These are phyloP conservation scores for Notoglanidium macrostoma DNA, from an alignment of 2,797 vertebrate species.

Conservation along the genomic window DNA sequence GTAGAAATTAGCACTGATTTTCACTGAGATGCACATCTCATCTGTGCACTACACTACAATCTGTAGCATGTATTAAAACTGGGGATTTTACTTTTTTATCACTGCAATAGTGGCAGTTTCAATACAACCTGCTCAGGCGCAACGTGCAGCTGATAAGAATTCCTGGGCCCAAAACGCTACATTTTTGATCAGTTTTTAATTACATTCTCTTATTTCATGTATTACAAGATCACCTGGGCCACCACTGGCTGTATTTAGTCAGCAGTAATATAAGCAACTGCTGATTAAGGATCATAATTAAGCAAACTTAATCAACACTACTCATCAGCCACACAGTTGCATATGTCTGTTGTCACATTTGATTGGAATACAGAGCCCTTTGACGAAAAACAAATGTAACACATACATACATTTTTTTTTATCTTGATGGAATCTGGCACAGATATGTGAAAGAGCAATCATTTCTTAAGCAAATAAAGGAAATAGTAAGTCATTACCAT, in stretches of 20 bases:
- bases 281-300: background rate
- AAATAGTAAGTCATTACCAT: background rate
- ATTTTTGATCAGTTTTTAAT: background rate
- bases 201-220: background rate
- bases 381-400: background rate
- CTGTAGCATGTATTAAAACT: background rate
- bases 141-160: background rate
- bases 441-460: background rate
- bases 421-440: background rate
- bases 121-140: background rate
- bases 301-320: background rate
- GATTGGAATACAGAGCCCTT: background rate
- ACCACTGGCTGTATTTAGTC: background rate
- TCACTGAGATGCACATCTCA: background rate
- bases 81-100: background rate
- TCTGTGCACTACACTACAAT: background rate
- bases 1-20: conserved; percentile 20
- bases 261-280: background rate
- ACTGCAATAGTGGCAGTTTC: background rate
- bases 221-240: background rate
- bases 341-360: conserved; percentile 1
- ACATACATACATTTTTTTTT: background rate
- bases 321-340: background rate
- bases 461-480: background rate
- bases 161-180: background rate